phyloP scores from a whole-genome alignment of 2,797 vertebrate species.

The Lacerta agilis region DNA sequence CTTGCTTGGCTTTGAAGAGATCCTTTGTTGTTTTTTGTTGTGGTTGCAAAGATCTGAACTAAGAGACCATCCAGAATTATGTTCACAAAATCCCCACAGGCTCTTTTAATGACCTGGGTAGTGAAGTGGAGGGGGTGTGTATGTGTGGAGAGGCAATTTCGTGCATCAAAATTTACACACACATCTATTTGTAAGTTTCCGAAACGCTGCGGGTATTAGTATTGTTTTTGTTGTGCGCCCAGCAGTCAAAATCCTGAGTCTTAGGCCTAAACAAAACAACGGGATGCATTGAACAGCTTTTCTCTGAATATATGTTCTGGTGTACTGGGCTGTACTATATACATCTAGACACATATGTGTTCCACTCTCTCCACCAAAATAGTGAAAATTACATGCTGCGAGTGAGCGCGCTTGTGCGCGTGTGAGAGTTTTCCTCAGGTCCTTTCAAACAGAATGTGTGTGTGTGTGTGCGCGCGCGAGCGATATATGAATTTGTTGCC shows the following conservation, averaged over 20 bases:
- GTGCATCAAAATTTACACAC: not conserved
- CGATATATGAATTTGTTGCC: not conserved
- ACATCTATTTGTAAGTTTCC: not conserved
- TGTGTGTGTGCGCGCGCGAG: fast-evolving
- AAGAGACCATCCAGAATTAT: not conserved
- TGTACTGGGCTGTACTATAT: not conserved
- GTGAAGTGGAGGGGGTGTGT: not conserved
- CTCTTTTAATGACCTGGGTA: not conserved
- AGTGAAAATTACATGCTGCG: not conserved
- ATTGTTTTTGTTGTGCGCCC: not conserved
- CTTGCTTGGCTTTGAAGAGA: too few species aligned
- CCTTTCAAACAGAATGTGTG: too few species aligned
- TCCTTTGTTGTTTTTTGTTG: too few species aligned
- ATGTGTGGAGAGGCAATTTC: not conserved
- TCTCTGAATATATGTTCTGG: too few species aligned
- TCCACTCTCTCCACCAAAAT: not conserved
- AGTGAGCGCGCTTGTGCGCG: too few species aligned
- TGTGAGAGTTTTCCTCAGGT: not conserved
- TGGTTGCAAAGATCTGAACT: not conserved
- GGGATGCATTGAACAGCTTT: not conserved
- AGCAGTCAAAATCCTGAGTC: too few species aligned
- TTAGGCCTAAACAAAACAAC: not conserved
- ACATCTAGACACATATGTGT: not conserved
- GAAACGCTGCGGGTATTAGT: not conserved
- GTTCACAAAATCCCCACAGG: not conserved